Evolutionary conservation across 2,888 invertebrate genomes (phyloP).

Genomic region (Thysanoteuthis rhombus): DNA sequence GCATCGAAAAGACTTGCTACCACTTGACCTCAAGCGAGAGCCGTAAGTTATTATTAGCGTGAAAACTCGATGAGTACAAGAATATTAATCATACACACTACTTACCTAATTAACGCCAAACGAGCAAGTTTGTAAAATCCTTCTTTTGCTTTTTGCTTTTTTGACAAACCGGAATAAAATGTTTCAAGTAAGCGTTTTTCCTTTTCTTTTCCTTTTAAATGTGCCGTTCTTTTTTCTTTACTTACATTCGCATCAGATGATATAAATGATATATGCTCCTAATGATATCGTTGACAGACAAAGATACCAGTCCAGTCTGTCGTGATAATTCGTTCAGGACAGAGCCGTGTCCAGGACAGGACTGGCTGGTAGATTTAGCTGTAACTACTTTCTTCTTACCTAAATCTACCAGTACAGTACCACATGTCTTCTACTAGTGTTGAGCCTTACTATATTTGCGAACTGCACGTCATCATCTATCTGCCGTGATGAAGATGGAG

Average conservation of each 20-base stretch:
- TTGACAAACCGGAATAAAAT: too few relatives aligned
- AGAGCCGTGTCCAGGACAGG: neutral
- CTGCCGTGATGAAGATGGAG: too few relatives aligned
- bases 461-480: neutral
- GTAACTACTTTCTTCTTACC: neutral
- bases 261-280: too few relatives aligned
- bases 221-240: neutral
- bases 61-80: too few relatives aligned
- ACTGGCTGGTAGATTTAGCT: neutral
- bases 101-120: neutral
- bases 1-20: too few relatives aligned
- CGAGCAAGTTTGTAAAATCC: neutral
- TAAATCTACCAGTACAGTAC: neutral
- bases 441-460: neutral
- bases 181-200: too few relatives aligned
- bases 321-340: neutral
- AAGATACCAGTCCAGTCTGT: neutral
- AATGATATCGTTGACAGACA: neutral
- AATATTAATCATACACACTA: too few relatives aligned
- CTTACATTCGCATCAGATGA: neutral
- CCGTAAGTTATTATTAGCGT: too few relatives aligned
- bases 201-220: neutral
- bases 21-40: too few relatives aligned
- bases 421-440: slow-evolving; percentile 12
- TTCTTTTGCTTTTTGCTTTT: neutral